Evolutionary conservation across 2,113 vertebrate species (phyloP).

Genomic region (Gorsachius goisagi): DNA sequence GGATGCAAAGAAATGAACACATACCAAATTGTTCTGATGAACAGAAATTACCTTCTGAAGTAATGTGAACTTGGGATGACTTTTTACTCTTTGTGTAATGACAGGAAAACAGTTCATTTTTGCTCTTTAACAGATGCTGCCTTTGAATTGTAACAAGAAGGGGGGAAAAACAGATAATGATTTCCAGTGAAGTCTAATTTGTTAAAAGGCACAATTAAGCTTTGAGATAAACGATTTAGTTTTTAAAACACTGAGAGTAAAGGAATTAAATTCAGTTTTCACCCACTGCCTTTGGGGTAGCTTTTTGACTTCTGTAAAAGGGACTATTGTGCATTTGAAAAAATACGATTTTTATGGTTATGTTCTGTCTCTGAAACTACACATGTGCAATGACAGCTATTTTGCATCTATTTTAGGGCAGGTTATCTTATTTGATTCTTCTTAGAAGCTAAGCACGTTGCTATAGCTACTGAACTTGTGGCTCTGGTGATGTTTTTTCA

Average conservation of each 20-base stretch:
- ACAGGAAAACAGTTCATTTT: constrained; percentile 31
- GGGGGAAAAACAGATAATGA: constrained; percentile 31
- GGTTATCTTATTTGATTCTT: constrained; percentile 55
- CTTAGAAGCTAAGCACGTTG: constrained; percentile 45
- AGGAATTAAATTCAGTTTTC: constrained; percentile 18
- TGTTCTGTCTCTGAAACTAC: background rate
- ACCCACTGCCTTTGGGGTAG: background rate
- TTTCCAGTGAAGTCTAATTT: constrained; percentile 50
- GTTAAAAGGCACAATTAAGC: constrained; percentile 52
- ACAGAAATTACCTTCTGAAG: constrained; percentile 50
- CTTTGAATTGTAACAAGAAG: constrained; percentile 47
- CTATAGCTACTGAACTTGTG: constrained; percentile 65
- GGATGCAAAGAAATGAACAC: background rate
- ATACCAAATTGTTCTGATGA: constrained; percentile 19
- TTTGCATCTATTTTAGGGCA: constrained; percentile 59
- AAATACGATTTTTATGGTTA: background rate
- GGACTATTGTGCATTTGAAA: background rate
- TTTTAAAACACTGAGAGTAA: constrained; percentile 11
- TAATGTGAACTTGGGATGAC: constrained; percentile 55
- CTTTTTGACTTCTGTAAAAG: constrained; percentile 10
- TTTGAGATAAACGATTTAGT: constrained; percentile 37
- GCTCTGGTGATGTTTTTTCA: background rate
- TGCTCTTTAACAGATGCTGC: constrained; percentile 51
- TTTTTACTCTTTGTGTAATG: constrained; percentile 13
- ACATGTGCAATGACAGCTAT: constrained; percentile 31